Evolutionary conservation across 1,140 invertebrate genomes (phyloP).

Genomic region (Anoplolepis gracilipes): DNA sequence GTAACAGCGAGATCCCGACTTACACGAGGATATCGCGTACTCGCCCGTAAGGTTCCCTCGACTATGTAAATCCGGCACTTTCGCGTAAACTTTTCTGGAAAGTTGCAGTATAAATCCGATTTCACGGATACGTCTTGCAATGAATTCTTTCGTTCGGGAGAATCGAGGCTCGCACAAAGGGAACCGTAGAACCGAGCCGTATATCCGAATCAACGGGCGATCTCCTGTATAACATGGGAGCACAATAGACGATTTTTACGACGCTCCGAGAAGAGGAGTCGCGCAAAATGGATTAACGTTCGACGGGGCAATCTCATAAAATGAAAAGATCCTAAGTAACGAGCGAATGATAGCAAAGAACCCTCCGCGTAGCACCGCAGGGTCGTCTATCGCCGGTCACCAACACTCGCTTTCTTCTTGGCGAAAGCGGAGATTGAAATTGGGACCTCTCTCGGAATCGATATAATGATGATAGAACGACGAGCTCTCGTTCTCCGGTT

Average conservation of each 20-base stretch:
- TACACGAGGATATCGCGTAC: constrained; percentile 6
- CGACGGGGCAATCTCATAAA: constrained; percentile 53
- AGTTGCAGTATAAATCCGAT: constrained; percentile 55
- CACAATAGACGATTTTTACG: constrained; percentile 60
- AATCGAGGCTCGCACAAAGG: constrained; percentile 42
- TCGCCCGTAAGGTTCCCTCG: not conserved
- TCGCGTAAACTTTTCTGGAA: constrained; percentile 33
- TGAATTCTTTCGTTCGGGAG: constrained; percentile 22
- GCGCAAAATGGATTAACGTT: constrained; percentile 62
- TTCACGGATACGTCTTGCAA: constrained; percentile 13
- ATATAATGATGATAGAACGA: constrained; percentile 18
- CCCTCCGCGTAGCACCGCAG: not conserved
- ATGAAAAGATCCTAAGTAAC: constrained; percentile 59
- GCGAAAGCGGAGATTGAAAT: constrained; percentile 32
- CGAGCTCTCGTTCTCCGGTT: not conserved
- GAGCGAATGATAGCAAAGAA: constrained; percentile 51
- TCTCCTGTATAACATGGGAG: not conserved
- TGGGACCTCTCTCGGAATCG: constrained; percentile 16
- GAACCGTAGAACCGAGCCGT: constrained; percentile 1
- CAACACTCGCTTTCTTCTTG: constrained; percentile 4
- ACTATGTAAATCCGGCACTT: constrained; percentile 10
- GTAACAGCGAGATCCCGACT: constrained; percentile 29
- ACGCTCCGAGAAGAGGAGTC: constrained; percentile 28
- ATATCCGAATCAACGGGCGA: constrained; percentile 1
- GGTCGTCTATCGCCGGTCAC: constrained; percentile 1